Evolutionary conservation across 2,888 invertebrate species (phyloP), one percentile per base, ranked within the genome.

Genomic region (Hypselothyrea guttata): DNA sequence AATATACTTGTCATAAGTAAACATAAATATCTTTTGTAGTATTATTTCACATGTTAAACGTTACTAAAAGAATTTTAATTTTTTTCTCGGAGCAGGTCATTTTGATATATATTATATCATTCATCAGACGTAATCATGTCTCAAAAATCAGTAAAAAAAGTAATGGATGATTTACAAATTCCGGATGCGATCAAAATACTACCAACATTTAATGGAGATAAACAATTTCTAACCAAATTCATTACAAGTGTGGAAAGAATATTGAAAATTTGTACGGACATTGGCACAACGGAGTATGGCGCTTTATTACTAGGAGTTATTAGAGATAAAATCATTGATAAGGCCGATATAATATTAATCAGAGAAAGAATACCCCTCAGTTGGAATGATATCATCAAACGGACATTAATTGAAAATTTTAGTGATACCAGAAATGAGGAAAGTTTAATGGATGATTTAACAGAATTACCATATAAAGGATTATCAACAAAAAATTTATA

Each of bases 361-460:
- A 8, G 9, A 9, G 30, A 30, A n/a, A 30, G 30, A 30, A 30
- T 30, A 30, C 8, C 7, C 28, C 28, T 30, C 9, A 33, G 12
- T 12, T 33, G 33, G 12, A 7, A 33, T 1, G 33, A 33, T 11
- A 33, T 33, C 12, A 33, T n/a, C n/a, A n/a, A 33, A 11, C 7
- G 12, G 12, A 33, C 33, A 33, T 33, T 30, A n/a, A 31, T n/a
- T n/a, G 31, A 31, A 31, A 31, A 31, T 31, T 31, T 31, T 11
- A 11, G 31, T 11, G 31, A 31, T 11, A 31, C 31, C n/a, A 31
- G 31, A 11, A 31, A 11, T 31, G 31, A 31, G 11, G 31, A 31
- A 31, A 31, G n/a, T 31, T 11, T 31, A 11, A 31, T 31, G 31
- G 31, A 31, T 11, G 31, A 31, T 11, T 31, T 31, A 11, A 31